A percentile compares a stretch with the other conserved stretches of the same genome.
phyloP scores from a whole-genome alignment of 2,797 vertebrate genomes.

The Tachyglossus aculeatus region DNA sequence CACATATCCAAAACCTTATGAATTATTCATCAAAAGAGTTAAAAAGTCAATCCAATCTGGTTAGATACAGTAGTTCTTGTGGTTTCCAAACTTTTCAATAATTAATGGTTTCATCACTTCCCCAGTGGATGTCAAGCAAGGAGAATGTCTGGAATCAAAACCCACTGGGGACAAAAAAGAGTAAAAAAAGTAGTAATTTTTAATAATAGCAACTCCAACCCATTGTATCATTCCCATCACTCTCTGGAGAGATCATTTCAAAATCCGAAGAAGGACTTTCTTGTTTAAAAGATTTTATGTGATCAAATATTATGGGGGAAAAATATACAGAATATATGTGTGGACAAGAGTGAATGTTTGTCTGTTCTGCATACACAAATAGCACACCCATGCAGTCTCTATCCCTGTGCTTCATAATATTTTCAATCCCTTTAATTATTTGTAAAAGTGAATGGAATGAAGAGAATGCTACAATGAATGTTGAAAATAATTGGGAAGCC shows the following conservation, averaged over 20 bases:
- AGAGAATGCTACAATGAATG: not conserved
- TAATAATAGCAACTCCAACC: conserved; percentile 66
- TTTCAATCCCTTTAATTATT: not conserved
- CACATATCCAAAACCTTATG: conserved; percentile 70
- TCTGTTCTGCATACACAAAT: not conserved
- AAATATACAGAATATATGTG: not conserved
- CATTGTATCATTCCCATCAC: conserved; percentile 52
- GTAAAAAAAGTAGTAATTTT: conserved; percentile 60
- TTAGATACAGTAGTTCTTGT: conserved; percentile 74
- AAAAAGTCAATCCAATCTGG: conserved; percentile 82
- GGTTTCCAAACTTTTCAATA: conserved; percentile 80
- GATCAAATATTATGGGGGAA: conserved; percentile 45
- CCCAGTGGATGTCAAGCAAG: conserved; percentile 72
- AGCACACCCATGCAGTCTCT: not conserved
- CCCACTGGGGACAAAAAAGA: conserved; percentile 63
- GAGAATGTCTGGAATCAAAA: conserved; percentile 72
- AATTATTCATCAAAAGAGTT: conserved; percentile 83
- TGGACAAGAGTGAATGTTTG: not conserved
- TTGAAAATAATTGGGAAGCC: not conserved
- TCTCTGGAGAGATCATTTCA: conserved; percentile 56
- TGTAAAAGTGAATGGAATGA: not conserved
- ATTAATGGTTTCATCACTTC: conserved; percentile 78
- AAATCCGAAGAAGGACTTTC: conserved; percentile 48
- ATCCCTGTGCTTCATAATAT: too few relatives aligned
- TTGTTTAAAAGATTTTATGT: conserved; percentile 42